Base-by-base conservation (phyloP, 2,113 vertebrate species). In the Xyliphius kryptos region DNA sequence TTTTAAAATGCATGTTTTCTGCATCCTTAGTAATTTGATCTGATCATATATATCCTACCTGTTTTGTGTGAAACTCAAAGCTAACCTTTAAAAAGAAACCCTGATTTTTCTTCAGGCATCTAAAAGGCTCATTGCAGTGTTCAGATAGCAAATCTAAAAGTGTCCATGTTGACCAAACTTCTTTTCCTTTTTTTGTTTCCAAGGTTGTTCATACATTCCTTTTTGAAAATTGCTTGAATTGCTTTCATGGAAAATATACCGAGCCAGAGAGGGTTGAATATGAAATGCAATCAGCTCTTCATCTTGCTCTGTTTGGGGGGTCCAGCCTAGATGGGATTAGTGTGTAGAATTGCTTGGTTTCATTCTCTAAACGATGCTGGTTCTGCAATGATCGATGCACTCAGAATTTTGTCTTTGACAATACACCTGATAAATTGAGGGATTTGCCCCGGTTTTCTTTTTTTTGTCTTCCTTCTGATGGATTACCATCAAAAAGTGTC, bases 321-420 rank as follows among this genome's bases (percentile, higher is more conserved):
- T 15, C 43, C n/a, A n/a, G 43, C 43, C 2, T 46, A 46, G 43
- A 46, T 46, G 14, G 43, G 43, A 46, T 46, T 15, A 15, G 43
- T 46, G 43, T 46, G 43, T 15, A n/a, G 43, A 46, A 46, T 15
- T 46, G 43, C 43, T 46, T 46, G 43, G 14, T 46, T 46, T 46
- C 43, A 46, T n/a, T 46, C 14, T 46, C 13, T 6, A 46, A n/a
- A 13, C n/a, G 43, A 46, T n/a, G 14, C 43, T 15, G n/a, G 43
- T 13, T 13, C 6, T n/a, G 13, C 9, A 46, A 15, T 46, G 14
- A 46, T 46, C 2, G 43, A 46, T 46, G 43, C 6, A 15, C n/a
- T 46, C 26, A 32, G 26, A 32, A 14, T 41, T 41, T 12, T 41
- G 43, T 46, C 43, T 46, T 46, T 14, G 6, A 46, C 43, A 46